Conservation (phyloP, 1,140 invertebrate species). For the Drosophila cardini region DNA sequence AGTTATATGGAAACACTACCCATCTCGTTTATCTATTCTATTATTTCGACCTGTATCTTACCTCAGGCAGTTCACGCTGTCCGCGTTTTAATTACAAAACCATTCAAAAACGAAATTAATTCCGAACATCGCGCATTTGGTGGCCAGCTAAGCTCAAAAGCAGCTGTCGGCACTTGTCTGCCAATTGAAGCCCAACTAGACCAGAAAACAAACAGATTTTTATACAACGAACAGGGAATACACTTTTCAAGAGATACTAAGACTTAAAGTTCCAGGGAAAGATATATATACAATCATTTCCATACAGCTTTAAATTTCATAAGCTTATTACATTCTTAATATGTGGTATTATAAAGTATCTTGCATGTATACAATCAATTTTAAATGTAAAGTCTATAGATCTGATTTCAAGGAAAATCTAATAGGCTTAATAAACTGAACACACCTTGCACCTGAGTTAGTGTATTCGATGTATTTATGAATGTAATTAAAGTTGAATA, state of each 20-base stretch:
- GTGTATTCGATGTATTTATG: conserved; percentile 59
- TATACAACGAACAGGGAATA: conserved; percentile 1
- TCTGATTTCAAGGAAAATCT: neutral
- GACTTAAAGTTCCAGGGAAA: no score
- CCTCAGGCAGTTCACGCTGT: conserved; percentile 15
- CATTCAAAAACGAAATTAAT: conserved; percentile 70
- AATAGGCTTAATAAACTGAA: neutral
- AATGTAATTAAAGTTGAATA: conserved; percentile 70
- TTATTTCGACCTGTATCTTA: neutral
- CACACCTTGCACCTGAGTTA: neutral
- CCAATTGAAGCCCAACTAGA: conserved; percentile 44
- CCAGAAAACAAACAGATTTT: conserved; percentile 4
- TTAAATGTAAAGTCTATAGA: no score
- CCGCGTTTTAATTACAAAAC: conserved; percentile 72
- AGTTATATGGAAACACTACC: neutral
- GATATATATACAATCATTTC: no score
- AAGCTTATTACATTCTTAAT: no score
- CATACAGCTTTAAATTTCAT: no score
- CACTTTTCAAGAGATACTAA: neutral
- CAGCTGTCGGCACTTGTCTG: conserved; percentile 67
- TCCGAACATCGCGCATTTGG: conserved; percentile 35
- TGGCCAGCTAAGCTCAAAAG: conserved; percentile 43
- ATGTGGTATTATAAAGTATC: no score
- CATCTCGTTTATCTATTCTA: neutral
- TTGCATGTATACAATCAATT: no score